Base-by-base conservation (phyloP, 2,888 invertebrate genomes). In the Anticlea derivata region DNA sequence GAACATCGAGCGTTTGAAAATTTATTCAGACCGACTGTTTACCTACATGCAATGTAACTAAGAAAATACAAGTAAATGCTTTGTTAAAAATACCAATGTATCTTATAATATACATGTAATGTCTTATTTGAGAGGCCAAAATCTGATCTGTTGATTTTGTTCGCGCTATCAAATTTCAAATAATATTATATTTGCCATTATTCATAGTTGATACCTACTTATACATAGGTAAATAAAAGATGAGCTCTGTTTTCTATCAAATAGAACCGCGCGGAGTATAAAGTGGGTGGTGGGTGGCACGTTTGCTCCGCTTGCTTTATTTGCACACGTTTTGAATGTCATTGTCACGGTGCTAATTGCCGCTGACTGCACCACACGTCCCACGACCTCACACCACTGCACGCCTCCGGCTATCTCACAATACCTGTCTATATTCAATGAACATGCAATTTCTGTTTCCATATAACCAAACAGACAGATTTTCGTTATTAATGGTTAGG, bases 291-390 rank as follows among this genome's bases (percentile, higher is more conserved):
- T 45, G 62, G 63, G 55, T 49, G 60, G 60, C 49, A 57, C 60
- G 49, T 50, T 54, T 59, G 58, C 66, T 58, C 60, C 62, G 67
- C 71, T 62, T 65, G 69, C 68, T 78, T 77, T 86, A 86, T 86
- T 86, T 84, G 83, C 80, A 80, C 82, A 81, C 77, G 82, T 83
- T 86, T 79, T 86, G 86, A 86, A 87, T 87, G 85, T 85, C 86
- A 87, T 86, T 86, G 86, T 86, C 83, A 83, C 64, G 68, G 77
- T 72, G 78, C 81, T 87, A 86, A 87, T 87, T 86, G 86, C 70
- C 73, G 66, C 60, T 63, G 74, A 67, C 68, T 69, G 70, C 65
- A 64, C 59, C 55, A 46, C 58, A 61, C 60, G 60, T 41, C 60
- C 61, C 61, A 58, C 47, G 13, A 22, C 57, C 52, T 46, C 63